phyloP scores from a whole-genome alignment of 2,888 invertebrate species.

The Lycia hirtaria region DNA sequence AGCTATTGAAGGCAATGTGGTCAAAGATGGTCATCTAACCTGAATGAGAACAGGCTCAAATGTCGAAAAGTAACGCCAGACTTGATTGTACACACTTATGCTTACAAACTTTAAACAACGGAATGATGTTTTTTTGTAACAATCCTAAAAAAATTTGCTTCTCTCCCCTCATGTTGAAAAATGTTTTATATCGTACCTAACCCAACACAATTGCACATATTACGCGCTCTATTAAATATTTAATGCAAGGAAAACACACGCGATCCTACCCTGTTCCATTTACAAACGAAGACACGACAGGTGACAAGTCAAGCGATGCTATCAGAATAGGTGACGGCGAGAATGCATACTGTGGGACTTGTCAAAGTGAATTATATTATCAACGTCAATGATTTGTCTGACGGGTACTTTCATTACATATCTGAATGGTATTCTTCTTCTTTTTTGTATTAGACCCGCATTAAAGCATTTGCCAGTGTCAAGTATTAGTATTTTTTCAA shows the following conservation, averaged over 20 bases:
- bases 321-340: not conserved
- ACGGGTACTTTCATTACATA: too few species aligned
- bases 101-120: not conserved
- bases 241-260: constrained; percentile 34
- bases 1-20: too few species aligned
- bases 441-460: too few species aligned
- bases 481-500: too few species aligned
- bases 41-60: too few species aligned
- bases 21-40: too few species aligned
- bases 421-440: too few species aligned
- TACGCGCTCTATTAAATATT: constrained; percentile 38
- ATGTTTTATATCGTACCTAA: constrained; percentile 31
- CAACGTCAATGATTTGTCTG: too few species aligned
- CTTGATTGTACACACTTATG: not conserved
- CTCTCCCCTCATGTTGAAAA: constrained; percentile 15
- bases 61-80: not conserved
- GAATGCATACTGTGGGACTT: too few species aligned
- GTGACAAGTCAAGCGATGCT: not conserved
- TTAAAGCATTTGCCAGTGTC: too few species aligned
- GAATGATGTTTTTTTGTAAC: not conserved
- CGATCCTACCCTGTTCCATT: constrained; percentile 7
- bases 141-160: constrained; percentile 7
- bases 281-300: not conserved
- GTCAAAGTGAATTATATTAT: too few species aligned
- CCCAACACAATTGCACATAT: constrained; percentile 29